Conservation (phyloP, 53 echinoderm and acorn worm species). For the Antedon mediterranea region DNA sequence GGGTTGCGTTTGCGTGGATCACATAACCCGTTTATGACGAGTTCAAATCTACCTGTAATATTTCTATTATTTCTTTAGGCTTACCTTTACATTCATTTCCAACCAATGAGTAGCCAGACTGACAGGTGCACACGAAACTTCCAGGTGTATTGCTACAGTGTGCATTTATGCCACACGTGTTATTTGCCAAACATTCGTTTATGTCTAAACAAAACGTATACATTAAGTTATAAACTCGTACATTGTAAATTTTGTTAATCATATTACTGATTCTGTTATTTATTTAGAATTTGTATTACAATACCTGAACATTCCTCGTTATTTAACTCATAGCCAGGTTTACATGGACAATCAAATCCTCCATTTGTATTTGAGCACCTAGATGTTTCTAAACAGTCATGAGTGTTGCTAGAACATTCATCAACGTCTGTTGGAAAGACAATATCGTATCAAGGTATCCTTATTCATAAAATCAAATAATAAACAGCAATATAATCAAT, state of each 20-base stretch:
- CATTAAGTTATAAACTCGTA: too few relatives aligned
- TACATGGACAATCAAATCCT: slow-evolving; percentile 40
- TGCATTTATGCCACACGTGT: background rate
- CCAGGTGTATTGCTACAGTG: background rate
- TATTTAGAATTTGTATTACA: too few relatives aligned
- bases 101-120: background rate
- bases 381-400: slow-evolving; percentile 32
- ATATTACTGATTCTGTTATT: too few relatives aligned
- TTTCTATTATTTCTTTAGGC: too few relatives aligned
- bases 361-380: slow-evolving; percentile 34
- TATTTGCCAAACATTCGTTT: background rate
- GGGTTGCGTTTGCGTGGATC: too few relatives aligned
- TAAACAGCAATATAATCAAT: too few relatives aligned
- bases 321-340: slow-evolving; percentile 6
- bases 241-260: too few relatives aligned
- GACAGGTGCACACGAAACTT: background rate
- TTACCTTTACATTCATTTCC: background rate
- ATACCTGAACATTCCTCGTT: slow-evolving; percentile 13
- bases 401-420: slow-evolving; percentile 19
- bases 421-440: background rate
- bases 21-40: too few relatives aligned
- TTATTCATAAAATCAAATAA: too few relatives aligned
- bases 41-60: too few relatives aligned
- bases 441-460: too few relatives aligned
- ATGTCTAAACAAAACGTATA: background rate